Conservation (phyloP, 1,140 invertebrate genomes). For the Araneus ventricosus region DNA sequence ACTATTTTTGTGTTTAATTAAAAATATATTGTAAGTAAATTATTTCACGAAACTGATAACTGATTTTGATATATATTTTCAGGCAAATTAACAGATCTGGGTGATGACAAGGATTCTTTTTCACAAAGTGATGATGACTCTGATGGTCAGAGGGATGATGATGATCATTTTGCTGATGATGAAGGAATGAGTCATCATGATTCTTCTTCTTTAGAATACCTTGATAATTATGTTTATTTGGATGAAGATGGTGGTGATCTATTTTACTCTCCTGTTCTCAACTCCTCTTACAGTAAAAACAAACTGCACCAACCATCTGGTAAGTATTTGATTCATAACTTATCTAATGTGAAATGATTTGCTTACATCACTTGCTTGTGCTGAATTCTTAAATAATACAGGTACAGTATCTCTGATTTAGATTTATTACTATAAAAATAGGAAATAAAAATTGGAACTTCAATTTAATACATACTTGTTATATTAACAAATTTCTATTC, state of each 20-base stretch:
- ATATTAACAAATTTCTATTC: too few species aligned
- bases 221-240: slow-evolving; percentile 79
- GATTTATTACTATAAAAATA: not conserved
- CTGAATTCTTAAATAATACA: not conserved
- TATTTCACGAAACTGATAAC: too few species aligned
- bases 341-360: not conserved
- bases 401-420: not conserved
- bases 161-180: slow-evolving; percentile 85
- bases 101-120: slow-evolving; percentile 80
- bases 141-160: slow-evolving; percentile 84
- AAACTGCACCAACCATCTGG: slow-evolving; percentile 55
- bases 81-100: slow-evolving; percentile 83
- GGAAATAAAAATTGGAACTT: not conserved
- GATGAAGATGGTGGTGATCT: slow-evolving; percentile 77
- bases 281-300: slow-evolving; percentile 36
- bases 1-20: too few species aligned
- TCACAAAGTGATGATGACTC: slow-evolving; percentile 83
- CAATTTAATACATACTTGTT: too few species aligned
- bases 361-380: not conserved
- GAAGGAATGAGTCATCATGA: slow-evolving; percentile 84
- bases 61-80: not conserved
- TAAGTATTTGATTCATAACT: not conserved
- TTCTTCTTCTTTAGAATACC: slow-evolving; percentile 83
- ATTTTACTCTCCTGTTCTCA: slow-evolving; percentile 50
- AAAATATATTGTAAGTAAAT: too few species aligned